These are phyloP conservation scores for Heterotilapia buettikoferi DNA, from an alignment of 2,113 vertebrate species.

Conservation along the genomic window DNA sequence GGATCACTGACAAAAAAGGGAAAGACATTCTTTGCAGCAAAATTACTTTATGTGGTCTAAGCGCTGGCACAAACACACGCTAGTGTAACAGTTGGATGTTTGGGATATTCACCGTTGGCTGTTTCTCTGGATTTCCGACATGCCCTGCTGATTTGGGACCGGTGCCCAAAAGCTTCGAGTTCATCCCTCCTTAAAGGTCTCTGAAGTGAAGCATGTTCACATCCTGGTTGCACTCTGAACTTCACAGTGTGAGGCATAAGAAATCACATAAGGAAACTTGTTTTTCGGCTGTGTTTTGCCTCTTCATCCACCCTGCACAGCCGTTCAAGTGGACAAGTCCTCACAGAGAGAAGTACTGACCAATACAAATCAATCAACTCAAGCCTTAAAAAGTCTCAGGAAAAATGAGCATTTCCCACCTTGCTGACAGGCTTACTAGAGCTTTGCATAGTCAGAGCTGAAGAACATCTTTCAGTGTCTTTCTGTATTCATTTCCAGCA, in stretches of 20 bases:
- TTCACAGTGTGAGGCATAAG: conserved; percentile 13
- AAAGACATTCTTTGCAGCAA: neutral
- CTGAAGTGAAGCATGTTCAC: conserved; percentile 15
- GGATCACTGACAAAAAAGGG: neutral
- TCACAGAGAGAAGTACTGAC: conserved; percentile 1
- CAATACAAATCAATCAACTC: conserved; percentile 27
- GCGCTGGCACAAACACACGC: neutral
- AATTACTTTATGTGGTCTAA: conserved; percentile 8
- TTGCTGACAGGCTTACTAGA: neutral
- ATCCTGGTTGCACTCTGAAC: neutral
- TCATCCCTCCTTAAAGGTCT: conserved; percentile 20
- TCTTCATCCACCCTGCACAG: neutral
- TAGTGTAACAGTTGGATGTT: neutral
- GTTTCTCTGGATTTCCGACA: conserved; percentile 9
- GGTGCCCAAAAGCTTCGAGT: neutral
- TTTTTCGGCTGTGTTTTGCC: conserved; percentile 10
- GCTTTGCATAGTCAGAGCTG: neutral
- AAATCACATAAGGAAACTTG: conserved; percentile 1
- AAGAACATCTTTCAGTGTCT: neutral
- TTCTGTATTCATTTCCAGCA: neutral
- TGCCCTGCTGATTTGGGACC: conserved; percentile 6
- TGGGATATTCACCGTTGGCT: neutral
- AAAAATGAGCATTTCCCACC: neutral
- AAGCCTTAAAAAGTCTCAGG: neutral
- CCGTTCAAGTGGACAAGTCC: neutral